These are phyloP conservation scores for Drosophila navojoa DNA, from an alignment of 1,140 invertebrate genomes.

Conservation along the genomic window DNA sequence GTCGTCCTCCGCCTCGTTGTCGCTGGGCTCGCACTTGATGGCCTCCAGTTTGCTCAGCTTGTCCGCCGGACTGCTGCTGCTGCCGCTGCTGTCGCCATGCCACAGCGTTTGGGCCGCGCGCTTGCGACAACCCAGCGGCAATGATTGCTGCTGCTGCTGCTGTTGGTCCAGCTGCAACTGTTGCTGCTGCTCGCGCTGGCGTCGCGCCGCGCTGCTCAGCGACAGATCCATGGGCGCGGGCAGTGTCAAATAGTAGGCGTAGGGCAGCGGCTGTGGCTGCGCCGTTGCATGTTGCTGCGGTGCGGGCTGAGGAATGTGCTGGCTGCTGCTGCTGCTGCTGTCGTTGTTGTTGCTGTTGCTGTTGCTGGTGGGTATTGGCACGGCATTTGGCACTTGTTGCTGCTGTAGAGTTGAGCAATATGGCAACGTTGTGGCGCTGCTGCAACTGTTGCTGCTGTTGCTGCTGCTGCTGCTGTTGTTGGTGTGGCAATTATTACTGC, in stretches of 20 bases:
- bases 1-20: constrained; percentile 41
- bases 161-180: constrained; percentile 26
- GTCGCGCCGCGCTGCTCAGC: constrained; percentile 58
- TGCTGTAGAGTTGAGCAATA: constrained; percentile 33
- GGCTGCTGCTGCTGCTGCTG: constrained; percentile 34
- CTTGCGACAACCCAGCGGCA: constrained; percentile 72
- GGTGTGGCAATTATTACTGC: constrained; percentile 17
- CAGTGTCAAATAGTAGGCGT: constrained; percentile 35
- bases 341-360: neutral
- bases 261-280: constrained; percentile 20
- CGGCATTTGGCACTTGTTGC: constrained; percentile 53
- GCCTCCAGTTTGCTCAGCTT: constrained; percentile 67
- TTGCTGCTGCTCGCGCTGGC: constrained; percentile 45
- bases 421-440: constrained; percentile 58
- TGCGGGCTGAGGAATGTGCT: constrained; percentile 31
- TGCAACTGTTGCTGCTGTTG: constrained; percentile 40
- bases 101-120: constrained; percentile 54
- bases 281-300: constrained; percentile 7
- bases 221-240: constrained; percentile 76
- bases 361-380: constrained; percentile 27
- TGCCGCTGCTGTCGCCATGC: constrained; percentile 20
- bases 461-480: constrained; percentile 29
- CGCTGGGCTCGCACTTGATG: constrained; percentile 57
- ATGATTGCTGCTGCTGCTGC: constrained; percentile 25
- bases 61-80: constrained; percentile 35